Percentiles rank a stretch among this genome's conserved stretches.
phyloP scores from a whole-genome alignment of 2,797 vertebrate species.

The Spheniscus humboldti region DNA sequence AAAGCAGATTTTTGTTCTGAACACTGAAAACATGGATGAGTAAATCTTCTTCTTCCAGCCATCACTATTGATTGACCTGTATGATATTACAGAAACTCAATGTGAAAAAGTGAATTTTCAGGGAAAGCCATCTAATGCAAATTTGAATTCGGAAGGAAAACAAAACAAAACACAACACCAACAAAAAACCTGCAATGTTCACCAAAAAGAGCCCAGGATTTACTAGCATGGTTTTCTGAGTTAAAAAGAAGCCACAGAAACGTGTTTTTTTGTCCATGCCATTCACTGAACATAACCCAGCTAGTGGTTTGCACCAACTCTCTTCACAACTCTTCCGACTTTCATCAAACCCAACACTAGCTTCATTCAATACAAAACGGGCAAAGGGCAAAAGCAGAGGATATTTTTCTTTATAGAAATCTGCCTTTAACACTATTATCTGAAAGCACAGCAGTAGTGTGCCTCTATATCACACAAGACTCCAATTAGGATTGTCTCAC shows the following conservation, averaged over 20 bases:
- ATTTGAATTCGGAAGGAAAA: background rate
- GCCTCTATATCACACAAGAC: background rate
- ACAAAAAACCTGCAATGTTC: background rate
- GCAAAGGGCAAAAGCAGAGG: background rate
- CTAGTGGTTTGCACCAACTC: background rate
- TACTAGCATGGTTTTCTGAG: background rate
- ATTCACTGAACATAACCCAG: background rate
- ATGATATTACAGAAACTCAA: background rate
- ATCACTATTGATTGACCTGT: background rate
- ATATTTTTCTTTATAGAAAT: background rate
- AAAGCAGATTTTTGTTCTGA: background rate
- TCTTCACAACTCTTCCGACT: background rate
- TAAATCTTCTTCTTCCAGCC: background rate
- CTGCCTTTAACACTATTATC: background rate
- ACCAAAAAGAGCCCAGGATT: background rate
- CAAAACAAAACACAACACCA: background rate
- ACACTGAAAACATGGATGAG: background rate
- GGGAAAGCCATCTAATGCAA: background rate
- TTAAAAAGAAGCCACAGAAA: background rate
- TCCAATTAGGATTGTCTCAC: background rate
- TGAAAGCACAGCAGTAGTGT: background rate
- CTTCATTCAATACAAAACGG: background rate
- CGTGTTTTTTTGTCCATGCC: background rate
- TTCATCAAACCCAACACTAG: background rate
- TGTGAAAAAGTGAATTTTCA: background rate